phyloP scores from a whole-genome alignment of 2,113 vertebrate species.

The Cebus imitator region DNA sequence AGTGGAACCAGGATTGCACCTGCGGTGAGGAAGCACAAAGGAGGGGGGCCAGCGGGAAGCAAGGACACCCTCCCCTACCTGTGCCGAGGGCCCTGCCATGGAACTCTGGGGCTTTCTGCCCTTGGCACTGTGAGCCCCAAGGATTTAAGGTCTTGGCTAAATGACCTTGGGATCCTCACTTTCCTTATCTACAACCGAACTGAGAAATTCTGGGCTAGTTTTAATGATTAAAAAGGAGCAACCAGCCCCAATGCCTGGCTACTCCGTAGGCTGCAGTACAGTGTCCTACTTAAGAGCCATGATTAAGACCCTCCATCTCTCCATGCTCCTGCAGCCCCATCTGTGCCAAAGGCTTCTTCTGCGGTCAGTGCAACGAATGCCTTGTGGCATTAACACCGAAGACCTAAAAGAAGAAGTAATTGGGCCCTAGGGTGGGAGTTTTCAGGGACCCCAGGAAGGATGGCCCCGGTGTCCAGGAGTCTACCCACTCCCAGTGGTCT shows the following conservation, averaged over 20 bases:
- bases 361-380: not conserved
- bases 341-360: not conserved
- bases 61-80: not conserved
- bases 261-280: not conserved
- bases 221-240: not conserved
- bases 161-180: not conserved
- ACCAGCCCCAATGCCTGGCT: not conserved
- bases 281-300: not conserved
- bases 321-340: not conserved
- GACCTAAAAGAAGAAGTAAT: not conserved
- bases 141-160: not conserved
- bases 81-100: not conserved
- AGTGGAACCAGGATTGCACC: not conserved
- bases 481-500: not conserved
- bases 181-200: not conserved
- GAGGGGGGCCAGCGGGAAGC: not conserved
- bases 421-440: not conserved
- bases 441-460: not conserved
- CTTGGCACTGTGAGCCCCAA: not conserved
- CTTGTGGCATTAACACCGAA: not conserved
- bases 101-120: not conserved
- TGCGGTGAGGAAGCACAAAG: not conserved
- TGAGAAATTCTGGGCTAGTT: not conserved
- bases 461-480: not conserved
- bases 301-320: not conserved